Evolutionary conservation across 2,888 invertebrate genomes (phyloP).

Genomic region (Drosophila niveifrons): DNA sequence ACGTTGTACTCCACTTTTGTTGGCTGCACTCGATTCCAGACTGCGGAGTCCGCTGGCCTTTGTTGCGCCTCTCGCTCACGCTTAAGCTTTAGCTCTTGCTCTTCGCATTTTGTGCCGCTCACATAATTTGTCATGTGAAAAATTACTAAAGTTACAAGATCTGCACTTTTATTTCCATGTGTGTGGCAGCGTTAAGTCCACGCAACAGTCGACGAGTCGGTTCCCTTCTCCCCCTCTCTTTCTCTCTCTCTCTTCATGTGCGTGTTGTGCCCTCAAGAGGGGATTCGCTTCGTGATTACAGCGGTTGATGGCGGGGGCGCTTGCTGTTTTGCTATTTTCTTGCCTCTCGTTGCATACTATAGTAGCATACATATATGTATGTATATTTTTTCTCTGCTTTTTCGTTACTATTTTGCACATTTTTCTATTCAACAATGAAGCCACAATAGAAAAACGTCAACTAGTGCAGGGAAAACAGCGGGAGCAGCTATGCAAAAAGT

Average conservation of each 20-base stretch:
- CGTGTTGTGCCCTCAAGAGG: constrained; percentile 43
- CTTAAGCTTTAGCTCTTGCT: constrained; percentile 2
- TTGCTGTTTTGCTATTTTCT: constrained; percentile 70
- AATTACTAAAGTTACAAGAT: constrained; percentile 83
- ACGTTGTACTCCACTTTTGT: constrained; percentile 25
- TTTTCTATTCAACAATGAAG: constrained; percentile 82
- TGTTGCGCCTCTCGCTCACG: constrained; percentile 38
- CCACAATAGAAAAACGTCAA: constrained; percentile 81
- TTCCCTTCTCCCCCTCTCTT: not conserved
- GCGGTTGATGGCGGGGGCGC: constrained; percentile 1
- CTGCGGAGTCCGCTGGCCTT: constrained; percentile 43
- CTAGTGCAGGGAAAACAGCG: constrained; percentile 61
- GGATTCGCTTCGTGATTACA: not conserved
- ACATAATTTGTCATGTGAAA: constrained; percentile 84
- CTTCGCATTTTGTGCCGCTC: constrained; percentile 58
- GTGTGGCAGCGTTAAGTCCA: constrained; percentile 56
- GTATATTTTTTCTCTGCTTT: constrained; percentile 26
- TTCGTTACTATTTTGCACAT: constrained; percentile 79
- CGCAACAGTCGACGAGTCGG: constrained; percentile 34
- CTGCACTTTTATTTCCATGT: constrained; percentile 74
- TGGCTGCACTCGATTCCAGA: constrained; percentile 22
- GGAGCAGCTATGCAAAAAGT: constrained; percentile 32
- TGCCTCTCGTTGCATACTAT: constrained; percentile 37
- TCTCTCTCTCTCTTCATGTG: not conserved
- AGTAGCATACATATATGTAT: constrained; percentile 1